phyloP scores from a whole-genome alignment of 30 jellyfish, hydroid and myxozoan species.

The Hydractinia symbiolongicarpus region DNA sequence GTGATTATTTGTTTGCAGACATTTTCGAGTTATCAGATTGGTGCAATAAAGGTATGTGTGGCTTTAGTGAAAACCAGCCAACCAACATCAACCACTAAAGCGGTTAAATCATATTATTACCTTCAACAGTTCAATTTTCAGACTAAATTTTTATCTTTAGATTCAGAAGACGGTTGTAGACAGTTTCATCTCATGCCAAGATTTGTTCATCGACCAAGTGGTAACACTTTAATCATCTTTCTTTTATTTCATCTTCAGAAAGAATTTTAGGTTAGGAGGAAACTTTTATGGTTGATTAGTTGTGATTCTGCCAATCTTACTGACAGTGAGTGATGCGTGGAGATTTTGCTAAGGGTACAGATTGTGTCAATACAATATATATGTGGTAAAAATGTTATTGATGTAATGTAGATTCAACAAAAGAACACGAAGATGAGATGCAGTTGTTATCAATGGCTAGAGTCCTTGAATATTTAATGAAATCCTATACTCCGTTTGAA shows the following conservation, averaged over 20 bases:
- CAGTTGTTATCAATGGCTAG: constrained; percentile 30
- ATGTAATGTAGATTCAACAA: too few relatives aligned
- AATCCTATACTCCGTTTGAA: constrained; percentile 18
- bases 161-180: constrained; percentile 25
- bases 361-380: too few relatives aligned
- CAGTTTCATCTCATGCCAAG: constrained; percentile 43
- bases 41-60: constrained; percentile 36
- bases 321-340: not conserved
- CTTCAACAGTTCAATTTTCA: not conserved
- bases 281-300: not conserved
- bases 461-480: constrained; percentile 21
- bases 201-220: not conserved
- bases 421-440: too few relatives aligned
- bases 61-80: not conserved
- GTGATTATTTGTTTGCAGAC: constrained; percentile 31
- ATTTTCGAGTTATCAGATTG: constrained; percentile 36
- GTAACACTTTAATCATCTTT: too few relatives aligned
- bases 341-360: too few relatives aligned
- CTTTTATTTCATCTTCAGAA: too few relatives aligned
- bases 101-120: not conserved
- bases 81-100: constrained; percentile 19
- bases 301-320: not conserved
- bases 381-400: too few relatives aligned
- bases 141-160: constrained; percentile 5
- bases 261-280: too few relatives aligned